Conservation (phyloP, 53 echinoderm and acorn worm species). For the Pentamera pediparva region DNA sequence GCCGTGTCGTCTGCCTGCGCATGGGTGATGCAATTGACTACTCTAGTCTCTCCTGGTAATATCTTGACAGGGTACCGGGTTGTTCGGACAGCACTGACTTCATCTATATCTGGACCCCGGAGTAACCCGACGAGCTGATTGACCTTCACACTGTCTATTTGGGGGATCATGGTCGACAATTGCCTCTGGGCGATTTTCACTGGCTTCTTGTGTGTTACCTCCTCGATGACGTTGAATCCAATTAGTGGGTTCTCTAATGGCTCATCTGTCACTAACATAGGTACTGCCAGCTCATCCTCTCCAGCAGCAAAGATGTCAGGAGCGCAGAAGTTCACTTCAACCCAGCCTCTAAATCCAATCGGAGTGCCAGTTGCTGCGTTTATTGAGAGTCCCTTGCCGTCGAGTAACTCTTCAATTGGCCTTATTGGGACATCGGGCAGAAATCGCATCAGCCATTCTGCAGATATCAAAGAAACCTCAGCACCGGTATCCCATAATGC, state of each 20-base stretch:
- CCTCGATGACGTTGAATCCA: constrained; percentile 32
- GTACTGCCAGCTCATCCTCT: background rate
- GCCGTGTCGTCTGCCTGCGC: background rate
- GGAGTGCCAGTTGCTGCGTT: background rate
- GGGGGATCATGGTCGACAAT: background rate
- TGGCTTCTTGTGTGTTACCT: constrained; percentile 1
- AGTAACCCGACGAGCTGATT: constrained; percentile 1
- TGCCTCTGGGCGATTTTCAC: background rate
- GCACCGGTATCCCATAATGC: constrained; percentile 64
- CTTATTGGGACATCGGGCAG: constrained; percentile 14
- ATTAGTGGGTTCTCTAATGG: constrained; percentile 21
- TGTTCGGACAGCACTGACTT: background rate
- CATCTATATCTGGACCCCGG: background rate
- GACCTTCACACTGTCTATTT: background rate
- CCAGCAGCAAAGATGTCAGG: background rate
- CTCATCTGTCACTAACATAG: constrained; percentile 31
- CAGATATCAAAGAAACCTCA: constrained; percentile 47
- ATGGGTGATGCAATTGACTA: constrained; percentile 1
- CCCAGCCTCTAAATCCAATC: constrained; percentile 19
- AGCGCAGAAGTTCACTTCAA: background rate
- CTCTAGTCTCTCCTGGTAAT: background rate
- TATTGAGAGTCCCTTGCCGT: background rate
- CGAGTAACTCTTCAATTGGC: constrained; percentile 32
- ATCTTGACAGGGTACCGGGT: background rate
- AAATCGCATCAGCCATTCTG: constrained; percentile 29